These are phyloP conservation scores for Neoaliturus tenellus DNA, from an alignment of 2,888 invertebrate genomes.

Conservation along the genomic window DNA sequence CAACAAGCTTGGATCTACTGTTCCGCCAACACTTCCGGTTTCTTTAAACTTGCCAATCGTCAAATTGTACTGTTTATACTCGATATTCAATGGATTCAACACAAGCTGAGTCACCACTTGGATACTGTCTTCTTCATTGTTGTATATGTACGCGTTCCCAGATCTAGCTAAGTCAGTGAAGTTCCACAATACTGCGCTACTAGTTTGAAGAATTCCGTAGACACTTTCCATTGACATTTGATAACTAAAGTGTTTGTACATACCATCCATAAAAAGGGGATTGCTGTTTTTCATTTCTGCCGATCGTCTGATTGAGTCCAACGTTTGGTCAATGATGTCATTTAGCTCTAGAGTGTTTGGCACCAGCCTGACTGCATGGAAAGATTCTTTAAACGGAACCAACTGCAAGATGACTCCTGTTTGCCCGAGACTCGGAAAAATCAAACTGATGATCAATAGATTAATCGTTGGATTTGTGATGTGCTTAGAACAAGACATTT, in stretches of 20 bases:
- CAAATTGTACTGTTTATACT: background rate
- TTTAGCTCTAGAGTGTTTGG: constrained; percentile 31
- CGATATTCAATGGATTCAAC: background rate
- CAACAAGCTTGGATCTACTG: background rate
- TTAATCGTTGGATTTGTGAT: background rate
- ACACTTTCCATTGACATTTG: background rate
- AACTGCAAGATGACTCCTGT: background rate
- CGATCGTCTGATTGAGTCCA: background rate
- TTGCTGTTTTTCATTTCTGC: background rate
- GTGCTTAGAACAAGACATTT: too few relatives aligned
- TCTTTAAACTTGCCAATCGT: constrained; percentile 6
- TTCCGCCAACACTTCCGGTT: background rate
- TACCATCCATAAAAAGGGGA: background rate
- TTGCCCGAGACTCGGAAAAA: background rate
- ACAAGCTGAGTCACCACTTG: background rate
- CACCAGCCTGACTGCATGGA: background rate
- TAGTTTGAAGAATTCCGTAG: background rate
- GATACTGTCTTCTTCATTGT: constrained; percentile 16
- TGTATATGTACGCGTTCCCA: constrained; percentile 33
- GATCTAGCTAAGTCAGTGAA: background rate
- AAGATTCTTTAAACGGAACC: background rate
- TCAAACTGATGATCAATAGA: background rate
- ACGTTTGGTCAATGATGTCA: background rate
- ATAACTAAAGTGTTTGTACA: background rate
- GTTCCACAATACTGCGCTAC: background rate